Evolutionary conservation across 2,113 vertebrate genomes (phyloP).

Genomic region (Cyrtonyx montezumae): DNA sequence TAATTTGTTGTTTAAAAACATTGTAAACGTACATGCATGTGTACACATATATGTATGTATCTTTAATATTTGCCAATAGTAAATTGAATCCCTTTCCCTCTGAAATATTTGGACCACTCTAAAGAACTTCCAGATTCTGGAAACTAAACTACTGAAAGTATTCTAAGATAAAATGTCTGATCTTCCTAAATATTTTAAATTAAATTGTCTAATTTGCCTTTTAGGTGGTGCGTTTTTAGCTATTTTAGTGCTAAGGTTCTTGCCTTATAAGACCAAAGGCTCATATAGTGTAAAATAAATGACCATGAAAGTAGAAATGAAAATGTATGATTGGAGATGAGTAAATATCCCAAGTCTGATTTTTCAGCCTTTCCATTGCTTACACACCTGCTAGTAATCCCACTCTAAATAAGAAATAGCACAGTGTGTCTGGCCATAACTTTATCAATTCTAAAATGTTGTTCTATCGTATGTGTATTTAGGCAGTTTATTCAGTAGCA

Average conservation of each 20-base stretch:
- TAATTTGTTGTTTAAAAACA: background rate
- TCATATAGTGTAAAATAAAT: background rate
- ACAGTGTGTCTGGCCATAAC: background rate
- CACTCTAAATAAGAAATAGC: background rate
- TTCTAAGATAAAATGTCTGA: background rate
- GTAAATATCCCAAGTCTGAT: background rate
- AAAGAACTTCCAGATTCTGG: background rate
- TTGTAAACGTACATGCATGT: too few species aligned
- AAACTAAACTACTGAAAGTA: background rate
- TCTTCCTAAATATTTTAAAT: background rate
- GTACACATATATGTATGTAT: background rate
- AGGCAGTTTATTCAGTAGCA: background rate
- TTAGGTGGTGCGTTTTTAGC: background rate
- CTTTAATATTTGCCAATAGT: background rate
- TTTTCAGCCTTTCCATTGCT: background rate
- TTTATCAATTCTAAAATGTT: background rate
- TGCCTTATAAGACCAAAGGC: background rate
- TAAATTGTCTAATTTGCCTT: background rate
- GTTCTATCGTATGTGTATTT: background rate
- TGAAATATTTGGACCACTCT: background rate
- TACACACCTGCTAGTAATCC: background rate
- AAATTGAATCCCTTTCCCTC: background rate
- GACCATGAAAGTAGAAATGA: background rate
- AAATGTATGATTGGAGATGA: background rate
- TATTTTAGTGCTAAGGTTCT: too few species aligned